Conservation (phyloP, 2,888 invertebrate species). For the Mesorhabditis belari region DNA sequence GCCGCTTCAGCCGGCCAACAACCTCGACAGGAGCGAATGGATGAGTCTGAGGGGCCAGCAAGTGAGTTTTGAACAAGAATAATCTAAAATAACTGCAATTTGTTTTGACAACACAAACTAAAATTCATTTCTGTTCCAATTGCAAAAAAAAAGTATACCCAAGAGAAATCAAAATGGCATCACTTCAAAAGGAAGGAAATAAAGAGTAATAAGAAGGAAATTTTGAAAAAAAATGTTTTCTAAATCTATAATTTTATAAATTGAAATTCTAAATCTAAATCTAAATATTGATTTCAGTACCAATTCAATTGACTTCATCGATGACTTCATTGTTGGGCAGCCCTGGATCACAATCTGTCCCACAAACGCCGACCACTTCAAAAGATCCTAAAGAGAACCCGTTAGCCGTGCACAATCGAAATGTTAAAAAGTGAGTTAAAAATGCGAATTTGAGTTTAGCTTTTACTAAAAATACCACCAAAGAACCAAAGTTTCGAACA, state of each 20-base stretch:
- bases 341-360: conserved; percentile 12
- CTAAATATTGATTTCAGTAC: conserved; percentile 11
- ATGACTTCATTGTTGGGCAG: conserved; percentile 18
- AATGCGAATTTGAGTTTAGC: neutral
- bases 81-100: neutral
- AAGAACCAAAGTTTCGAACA: too few relatives aligned
- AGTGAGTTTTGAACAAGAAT: neutral
- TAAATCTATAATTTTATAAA: neutral
- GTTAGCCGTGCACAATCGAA: conserved; percentile 6
- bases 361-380: conserved; percentile 26
- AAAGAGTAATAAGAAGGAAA: neutral
- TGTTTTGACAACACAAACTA: neutral
- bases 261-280: neutral
- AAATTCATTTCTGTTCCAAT: neutral
- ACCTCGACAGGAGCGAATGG: neutral
- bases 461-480: too few relatives aligned
- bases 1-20: neutral
- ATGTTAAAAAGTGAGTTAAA: conserved; percentile 12
- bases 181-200: neutral
- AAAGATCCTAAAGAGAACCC: conserved; percentile 4
- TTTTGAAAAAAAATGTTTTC: neutral
- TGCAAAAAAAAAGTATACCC: too few relatives aligned
- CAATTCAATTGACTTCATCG: conserved; percentile 17
- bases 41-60: neutral
- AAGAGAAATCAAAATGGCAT: too few relatives aligned